Percentiles rank a stretch among this genome's conserved stretches.
Conservation (phyloP, 2,113 vertebrate genomes). For the Megalops atlanticus region DNA sequence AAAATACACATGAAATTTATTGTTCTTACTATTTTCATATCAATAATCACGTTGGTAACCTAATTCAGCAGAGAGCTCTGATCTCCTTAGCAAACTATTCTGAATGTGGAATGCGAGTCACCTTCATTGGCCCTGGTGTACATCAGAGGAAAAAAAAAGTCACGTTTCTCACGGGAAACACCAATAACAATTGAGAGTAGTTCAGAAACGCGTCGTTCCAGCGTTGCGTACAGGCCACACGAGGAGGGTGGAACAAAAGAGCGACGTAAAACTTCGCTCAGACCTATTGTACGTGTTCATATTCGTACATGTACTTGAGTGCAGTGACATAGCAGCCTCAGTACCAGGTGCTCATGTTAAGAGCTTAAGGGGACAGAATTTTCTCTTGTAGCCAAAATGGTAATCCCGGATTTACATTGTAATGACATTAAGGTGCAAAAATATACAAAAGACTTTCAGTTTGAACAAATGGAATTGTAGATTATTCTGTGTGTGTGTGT, state of each 20-base stretch:
- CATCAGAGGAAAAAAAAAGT: background rate
- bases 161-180: constrained; percentile 4
- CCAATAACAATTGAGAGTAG: constrained; percentile 24
- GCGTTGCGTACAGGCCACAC: background rate
- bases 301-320: background rate
- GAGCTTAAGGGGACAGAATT: too few species aligned
- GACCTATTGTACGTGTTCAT: background rate
- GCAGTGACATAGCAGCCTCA: background rate
- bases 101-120: background rate
- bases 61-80: background rate
- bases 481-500: too few species aligned
- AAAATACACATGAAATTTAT: too few species aligned
- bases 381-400: too few species aligned
- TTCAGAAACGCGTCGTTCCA: background rate
- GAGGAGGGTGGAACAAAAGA: background rate
- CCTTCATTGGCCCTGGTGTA: background rate
- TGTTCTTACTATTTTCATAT: too few species aligned
- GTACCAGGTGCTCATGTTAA: background rate
- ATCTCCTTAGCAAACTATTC: constrained; percentile 2
- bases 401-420: too few species aligned
- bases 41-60: too few species aligned
- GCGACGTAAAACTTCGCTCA: background rate
- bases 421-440: too few species aligned
- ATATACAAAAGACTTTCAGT: too few species aligned
- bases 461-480: too few species aligned